phyloP scores from a whole-genome alignment of 2,113 vertebrate species.

The Trichechus manatus region DNA sequence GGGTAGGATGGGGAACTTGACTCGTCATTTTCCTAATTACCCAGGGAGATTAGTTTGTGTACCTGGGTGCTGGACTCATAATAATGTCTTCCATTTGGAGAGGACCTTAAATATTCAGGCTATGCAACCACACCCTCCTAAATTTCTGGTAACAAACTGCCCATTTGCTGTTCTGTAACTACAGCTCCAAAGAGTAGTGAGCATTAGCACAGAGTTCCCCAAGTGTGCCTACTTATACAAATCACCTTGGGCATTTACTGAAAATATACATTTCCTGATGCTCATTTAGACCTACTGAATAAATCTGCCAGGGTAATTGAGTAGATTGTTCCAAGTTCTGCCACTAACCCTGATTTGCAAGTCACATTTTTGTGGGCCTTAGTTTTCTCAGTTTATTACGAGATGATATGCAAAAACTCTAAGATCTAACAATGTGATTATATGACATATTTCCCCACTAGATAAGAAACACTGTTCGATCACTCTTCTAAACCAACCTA shows the following conservation, averaged over 20 bases:
- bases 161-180: background rate
- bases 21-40: conserved; percentile 74
- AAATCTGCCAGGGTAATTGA: background rate
- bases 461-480: background rate
- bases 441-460: background rate
- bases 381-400: background rate
- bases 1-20: conserved; percentile 66
- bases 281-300: background rate
- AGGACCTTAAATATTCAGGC: conserved; percentile 6
- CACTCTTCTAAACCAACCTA: background rate
- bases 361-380: background rate
- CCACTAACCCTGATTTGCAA: background rate
- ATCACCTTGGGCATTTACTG: too few relatives aligned
- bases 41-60: conserved; percentile 60
- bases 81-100: conserved; percentile 52
- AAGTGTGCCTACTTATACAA: background rate
- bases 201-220: background rate
- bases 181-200: background rate
- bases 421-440: background rate
- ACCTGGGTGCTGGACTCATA: background rate
- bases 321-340: background rate
- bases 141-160: background rate
- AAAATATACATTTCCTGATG: background rate
- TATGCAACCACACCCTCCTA: conserved; percentile 34
- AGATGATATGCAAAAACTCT: background rate